Percentiles rank a stretch among this genome's conserved stretches.
Conservation (phyloP, 2,888 invertebrate species). For the Ophraella communa region DNA sequence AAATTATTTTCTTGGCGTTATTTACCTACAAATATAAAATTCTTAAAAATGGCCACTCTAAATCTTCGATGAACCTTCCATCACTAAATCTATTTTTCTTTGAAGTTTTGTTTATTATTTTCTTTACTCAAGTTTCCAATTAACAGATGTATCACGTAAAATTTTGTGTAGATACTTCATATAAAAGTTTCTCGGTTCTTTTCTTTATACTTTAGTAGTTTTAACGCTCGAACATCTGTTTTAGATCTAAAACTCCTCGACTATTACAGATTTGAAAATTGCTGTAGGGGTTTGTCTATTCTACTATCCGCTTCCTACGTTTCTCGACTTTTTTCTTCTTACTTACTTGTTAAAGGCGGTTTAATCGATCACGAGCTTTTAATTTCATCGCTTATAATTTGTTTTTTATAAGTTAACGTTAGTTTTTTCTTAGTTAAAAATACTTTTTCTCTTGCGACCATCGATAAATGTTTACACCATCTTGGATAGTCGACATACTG, state of each 20-base stretch:
- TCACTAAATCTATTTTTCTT: neutral
- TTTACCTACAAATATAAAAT: no score
- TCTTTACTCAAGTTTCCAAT: constrained; percentile 18
- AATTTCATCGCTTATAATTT: constrained; percentile 38
- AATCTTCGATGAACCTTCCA: neutral
- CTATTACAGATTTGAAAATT: constrained; percentile 12
- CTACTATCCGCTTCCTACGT: constrained; percentile 8
- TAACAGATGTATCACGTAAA: constrained; percentile 22
- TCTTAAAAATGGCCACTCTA: no score
- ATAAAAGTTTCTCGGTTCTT: neutral
- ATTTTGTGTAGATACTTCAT: constrained; percentile 10
- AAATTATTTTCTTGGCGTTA: no score
- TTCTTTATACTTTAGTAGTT: no score
- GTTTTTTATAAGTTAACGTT: constrained; percentile 21
- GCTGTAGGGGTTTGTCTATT: constrained; percentile 25
- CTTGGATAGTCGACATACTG: no score
- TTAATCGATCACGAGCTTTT: constrained; percentile 40
- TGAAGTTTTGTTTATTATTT: constrained; percentile 6
- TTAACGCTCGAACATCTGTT: constrained; percentile 19
- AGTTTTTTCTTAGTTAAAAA: neutral
- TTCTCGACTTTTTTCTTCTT: constrained; percentile 27
- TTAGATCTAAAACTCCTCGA: constrained; percentile 19
- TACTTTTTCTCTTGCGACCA: no score
- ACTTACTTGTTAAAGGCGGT: constrained; percentile 25
- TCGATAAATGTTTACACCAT: no score